Conservation (phyloP, 2,888 invertebrate species). For the Agrochola macilenta region DNA sequence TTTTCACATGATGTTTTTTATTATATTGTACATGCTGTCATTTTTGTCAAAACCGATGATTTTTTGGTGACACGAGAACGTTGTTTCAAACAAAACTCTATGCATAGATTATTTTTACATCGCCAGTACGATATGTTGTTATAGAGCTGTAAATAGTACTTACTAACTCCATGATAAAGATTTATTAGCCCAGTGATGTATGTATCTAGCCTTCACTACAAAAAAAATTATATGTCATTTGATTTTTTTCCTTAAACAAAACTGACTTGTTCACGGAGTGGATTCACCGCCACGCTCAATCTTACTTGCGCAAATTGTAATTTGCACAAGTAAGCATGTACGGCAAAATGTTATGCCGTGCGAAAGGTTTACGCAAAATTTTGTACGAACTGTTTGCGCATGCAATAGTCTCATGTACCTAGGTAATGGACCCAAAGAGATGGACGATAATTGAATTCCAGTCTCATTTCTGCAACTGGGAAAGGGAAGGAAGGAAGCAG, state of each 20-base stretch:
- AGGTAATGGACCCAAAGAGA: neutral
- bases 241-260: neutral
- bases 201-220: neutral
- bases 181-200: neutral
- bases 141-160: neutral
- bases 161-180: neutral
- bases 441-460: neutral
- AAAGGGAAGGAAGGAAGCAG: neutral
- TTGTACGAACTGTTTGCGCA: neutral
- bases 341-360: neutral
- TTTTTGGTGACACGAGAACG: conserved; percentile 71
- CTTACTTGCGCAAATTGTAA: neutral
- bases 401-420: neutral
- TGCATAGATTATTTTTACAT: conserved; percentile 61
- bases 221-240: neutral
- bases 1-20: conserved; percentile 78
- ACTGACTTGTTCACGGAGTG: too few species aligned
- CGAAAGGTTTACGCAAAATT: neutral
- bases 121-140: conserved; percentile 56
- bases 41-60: conserved; percentile 79
- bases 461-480: neutral
- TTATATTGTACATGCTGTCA: conserved; percentile 81
- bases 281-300: too few species aligned
- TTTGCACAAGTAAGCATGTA: neutral
- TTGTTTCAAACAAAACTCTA: conserved; percentile 75